Conservation (phyloP, 2,113 vertebrate genomes). For the Telmatochromis sp. region DNA sequence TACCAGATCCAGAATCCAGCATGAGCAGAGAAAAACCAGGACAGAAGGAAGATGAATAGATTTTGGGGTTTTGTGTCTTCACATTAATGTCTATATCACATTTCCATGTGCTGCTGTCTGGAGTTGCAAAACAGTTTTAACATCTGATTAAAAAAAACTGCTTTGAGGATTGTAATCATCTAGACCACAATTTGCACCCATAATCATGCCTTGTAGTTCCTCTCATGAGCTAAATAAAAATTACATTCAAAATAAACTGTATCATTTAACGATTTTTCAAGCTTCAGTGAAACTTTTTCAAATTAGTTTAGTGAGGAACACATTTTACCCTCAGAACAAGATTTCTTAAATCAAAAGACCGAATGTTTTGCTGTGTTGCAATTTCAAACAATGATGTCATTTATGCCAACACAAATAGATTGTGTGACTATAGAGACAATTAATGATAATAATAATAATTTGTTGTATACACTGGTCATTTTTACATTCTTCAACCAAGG, state of each 20-base stretch:
- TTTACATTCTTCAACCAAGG: neutral
- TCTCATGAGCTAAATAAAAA: neutral
- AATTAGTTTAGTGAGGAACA: neutral
- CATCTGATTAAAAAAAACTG: neutral
- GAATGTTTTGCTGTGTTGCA: neutral
- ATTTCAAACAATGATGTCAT: neutral
- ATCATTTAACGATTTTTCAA: accelerated
- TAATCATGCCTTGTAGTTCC: accelerated
- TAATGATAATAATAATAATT: neutral
- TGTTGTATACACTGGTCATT: neutral
- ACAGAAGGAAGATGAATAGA: neutral
- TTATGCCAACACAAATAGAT: neutral
- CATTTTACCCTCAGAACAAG: neutral
- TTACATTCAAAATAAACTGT: neutral
- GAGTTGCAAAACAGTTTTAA: neutral
- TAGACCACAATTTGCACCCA: neutral
- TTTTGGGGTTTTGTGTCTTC: neutral
- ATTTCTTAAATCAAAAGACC: neutral
- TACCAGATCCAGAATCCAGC: constrained; percentile 43
- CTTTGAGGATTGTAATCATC: neutral
- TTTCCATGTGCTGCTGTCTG: neutral
- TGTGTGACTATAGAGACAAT: neutral
- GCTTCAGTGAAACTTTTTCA: neutral
- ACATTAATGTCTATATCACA: neutral
- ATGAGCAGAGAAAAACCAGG: neutral